Evolutionary conservation across 2,797 vertebrate genomes (phyloP).

Genomic region (Galago senegalensis): DNA sequence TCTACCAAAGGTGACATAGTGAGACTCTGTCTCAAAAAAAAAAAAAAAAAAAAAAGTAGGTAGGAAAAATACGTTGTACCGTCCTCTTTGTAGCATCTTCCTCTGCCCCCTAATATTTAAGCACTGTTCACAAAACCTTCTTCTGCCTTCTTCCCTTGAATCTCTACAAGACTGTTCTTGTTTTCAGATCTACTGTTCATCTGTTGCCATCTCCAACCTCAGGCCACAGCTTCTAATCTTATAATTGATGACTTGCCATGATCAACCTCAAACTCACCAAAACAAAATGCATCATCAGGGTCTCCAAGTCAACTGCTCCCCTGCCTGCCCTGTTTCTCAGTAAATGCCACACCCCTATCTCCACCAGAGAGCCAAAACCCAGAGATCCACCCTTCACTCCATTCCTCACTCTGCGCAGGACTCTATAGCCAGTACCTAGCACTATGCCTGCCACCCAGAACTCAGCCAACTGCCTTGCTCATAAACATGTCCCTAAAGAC

Average conservation of each 20-base stretch:
- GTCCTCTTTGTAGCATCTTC: neutral
- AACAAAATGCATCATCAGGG: neutral
- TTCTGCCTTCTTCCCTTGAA: neutral
- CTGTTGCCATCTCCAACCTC: neutral
- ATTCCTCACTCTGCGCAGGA: neutral
- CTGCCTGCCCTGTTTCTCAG: neutral
- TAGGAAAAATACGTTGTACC: neutral
- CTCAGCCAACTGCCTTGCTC: neutral
- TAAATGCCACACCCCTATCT: neutral
- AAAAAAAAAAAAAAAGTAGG: neutral
- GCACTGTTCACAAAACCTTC: neutral
- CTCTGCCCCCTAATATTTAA: neutral
- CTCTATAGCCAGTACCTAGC: neutral
- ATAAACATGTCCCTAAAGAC: neutral
- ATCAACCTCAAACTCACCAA: neutral
- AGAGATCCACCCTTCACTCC: neutral
- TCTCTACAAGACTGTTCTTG: neutral
- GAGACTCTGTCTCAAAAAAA: no score
- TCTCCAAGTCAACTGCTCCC: neutral
- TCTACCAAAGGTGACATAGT: no score
- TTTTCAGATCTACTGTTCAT: conserved; percentile 32
- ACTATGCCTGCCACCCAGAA: neutral
- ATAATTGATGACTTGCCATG: neutral
- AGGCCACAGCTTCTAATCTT: neutral
- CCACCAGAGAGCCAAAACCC: neutral